A percentile compares a stretch with the other conserved stretches of the same genome.
Conservation (phyloP, 2,113 vertebrate genomes). For the Uria aalge region DNA sequence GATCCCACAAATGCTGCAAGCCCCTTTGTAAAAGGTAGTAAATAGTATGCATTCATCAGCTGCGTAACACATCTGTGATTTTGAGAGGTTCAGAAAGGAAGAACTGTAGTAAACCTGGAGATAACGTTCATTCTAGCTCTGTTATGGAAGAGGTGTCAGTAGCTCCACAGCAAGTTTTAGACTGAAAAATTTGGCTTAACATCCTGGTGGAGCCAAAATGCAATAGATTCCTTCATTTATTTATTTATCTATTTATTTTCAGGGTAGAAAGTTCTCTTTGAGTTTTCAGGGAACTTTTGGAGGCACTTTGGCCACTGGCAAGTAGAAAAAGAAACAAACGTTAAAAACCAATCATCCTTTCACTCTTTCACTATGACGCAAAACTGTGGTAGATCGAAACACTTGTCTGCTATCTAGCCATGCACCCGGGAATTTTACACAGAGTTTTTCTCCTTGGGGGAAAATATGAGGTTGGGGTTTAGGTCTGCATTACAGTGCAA, state of each 20-base stretch:
- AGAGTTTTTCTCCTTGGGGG: neutral
- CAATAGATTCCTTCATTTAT: neutral
- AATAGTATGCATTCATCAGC: neutral
- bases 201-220: neutral
- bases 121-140: neutral
- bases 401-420: fast-evolving
- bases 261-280: neutral
- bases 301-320: neutral
- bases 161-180: neutral
- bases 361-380: neutral
- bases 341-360: neutral
- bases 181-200: neutral
- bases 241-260: neutral
- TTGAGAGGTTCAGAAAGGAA: neutral
- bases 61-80: neutral
- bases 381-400: neutral
- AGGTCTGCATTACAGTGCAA: neutral
- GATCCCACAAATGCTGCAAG: neutral
- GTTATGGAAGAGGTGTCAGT: neutral
- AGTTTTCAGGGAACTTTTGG: neutral
- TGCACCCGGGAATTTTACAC: neutral
- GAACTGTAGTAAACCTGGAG: neutral
- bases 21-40: neutral
- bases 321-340: neutral
- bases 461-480: neutral